Evolutionary conservation across 2,888 invertebrate genomes (phyloP), one percentile per base, ranked within the genome.

Genomic region (Neuroscelio doddi): DNA sequence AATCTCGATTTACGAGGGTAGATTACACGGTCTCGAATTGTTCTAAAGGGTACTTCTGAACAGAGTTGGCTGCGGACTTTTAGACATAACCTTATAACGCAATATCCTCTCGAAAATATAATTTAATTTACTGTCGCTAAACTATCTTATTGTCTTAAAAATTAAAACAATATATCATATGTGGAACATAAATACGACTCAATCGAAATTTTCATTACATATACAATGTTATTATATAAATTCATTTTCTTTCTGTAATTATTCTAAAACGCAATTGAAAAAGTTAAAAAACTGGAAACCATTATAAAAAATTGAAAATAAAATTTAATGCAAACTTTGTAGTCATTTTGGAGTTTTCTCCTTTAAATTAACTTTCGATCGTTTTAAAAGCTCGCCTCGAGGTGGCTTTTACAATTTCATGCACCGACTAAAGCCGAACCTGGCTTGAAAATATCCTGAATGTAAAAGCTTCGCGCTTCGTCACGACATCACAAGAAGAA

Each of bases 1-100:
- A 63, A 63, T 63, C 57, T 57, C 63, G 63, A 63, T 57, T 63
- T 57, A 63, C 57, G 63, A 57, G 52, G 42, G 52, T 52, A 52
- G 63, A 63, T 63, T 63, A 63, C 63, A 63, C 52, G 57, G 57
- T 47, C 57, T 57, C 57, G 52, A 63, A 57, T 53, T 55, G 50
- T 44, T 50, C 50, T 62, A 50, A 34, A 47, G 46, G 47, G 62
- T 56, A 56, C 62, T 63, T 56, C 41, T 36, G 50, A 63, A 51
- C 56, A 57, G 47, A 57, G 56, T 57, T 42, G 36, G 49, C 34
- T 57, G 42, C 47, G 56, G 56, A 49, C 56, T 57, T 57, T 42
- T 32, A 42, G 45, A 53, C 29, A 36, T 51, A 49, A 49, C 51
- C 51, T 49, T 49, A 49, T 49, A 49, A 49, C 21, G 21, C 21